Evolutionary conservation across 2,888 invertebrate species (phyloP).

Genomic region (Rotaria macrura): DNA sequence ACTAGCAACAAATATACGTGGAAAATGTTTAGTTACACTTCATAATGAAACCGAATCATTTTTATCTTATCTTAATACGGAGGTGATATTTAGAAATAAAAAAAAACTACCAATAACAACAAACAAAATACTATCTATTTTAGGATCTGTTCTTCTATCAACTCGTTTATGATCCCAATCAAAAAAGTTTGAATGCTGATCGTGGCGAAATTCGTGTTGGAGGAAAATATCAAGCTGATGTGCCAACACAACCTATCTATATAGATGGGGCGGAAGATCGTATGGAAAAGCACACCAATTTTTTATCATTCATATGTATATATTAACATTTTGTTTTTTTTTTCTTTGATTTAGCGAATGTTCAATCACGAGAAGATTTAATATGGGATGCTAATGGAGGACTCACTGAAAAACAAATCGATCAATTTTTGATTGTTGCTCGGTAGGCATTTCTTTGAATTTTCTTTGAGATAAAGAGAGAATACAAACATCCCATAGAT

Average conservation of each 20-base stretch:
- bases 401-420: slow-evolving; percentile 85
- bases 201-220: slow-evolving; percentile 84
- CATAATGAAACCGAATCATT: slow-evolving; percentile 58
- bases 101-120: no score
- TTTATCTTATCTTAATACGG: slow-evolving; percentile 7
- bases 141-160: slow-evolving; percentile 93
- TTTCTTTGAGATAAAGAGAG: not conserved
- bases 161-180: slow-evolving; percentile 95
- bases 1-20: slow-evolving; percentile 85
- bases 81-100: no score
- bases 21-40: slow-evolving; percentile 95
- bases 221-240: slow-evolving; percentile 88
- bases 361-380: not conserved
- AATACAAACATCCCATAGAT: slow-evolving; percentile 54
- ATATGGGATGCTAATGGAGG: slow-evolving; percentile 54
- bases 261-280: not conserved
- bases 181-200: slow-evolving; percentile 94
- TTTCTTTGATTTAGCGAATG: not conserved
- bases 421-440: slow-evolving; percentile 81
- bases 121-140: not conserved
- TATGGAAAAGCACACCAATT: not conserved
- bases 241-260: slow-evolving; percentile 52
- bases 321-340: not conserved
- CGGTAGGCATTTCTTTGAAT: not conserved
- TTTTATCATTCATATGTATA: not conserved